Percentiles rank a stretch among this genome's conserved stretches.
Evolutionary conservation across 2,113 vertebrate species (phyloP).

Genomic region (Microcebus murinus): DNA sequence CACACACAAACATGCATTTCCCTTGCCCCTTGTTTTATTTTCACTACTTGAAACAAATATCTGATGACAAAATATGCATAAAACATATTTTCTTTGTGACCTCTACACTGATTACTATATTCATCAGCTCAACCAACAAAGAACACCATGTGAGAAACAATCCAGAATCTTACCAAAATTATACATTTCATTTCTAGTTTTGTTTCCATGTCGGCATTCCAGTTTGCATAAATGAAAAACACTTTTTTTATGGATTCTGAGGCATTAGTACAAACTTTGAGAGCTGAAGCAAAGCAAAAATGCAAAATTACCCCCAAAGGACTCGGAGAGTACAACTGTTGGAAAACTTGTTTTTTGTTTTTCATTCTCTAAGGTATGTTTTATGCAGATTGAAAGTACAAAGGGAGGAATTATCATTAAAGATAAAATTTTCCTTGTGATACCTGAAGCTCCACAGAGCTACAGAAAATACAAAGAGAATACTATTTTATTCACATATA

Average conservation of each 20-base stretch:
- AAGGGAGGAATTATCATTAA: neutral
- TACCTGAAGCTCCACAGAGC: neutral
- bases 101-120: neutral
- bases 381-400: constrained; percentile 35
- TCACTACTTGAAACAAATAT: constrained; percentile 15
- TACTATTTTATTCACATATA: neutral
- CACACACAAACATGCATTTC: neutral
- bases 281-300: constrained; percentile 37
- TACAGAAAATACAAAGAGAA: neutral
- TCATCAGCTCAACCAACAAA: neutral
- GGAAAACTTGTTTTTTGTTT: neutral
- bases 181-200: constrained; percentile 14
- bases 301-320: neutral
- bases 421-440: neutral
- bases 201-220: neutral
- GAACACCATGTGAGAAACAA: neutral
- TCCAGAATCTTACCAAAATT: neutral
- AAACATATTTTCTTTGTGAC: constrained; percentile 33
- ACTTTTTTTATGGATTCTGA: constrained; percentile 24
- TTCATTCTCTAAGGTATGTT: neutral
- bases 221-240: constrained; percentile 24
- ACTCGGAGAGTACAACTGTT: neutral
- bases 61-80: neutral
- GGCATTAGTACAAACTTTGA: constrained; percentile 17
- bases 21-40: neutral